Evolutionary conservation across 2,888 invertebrate species (phyloP), one percentile per base, ranked within the genome.

Genomic region (Crematogaster levior): DNA sequence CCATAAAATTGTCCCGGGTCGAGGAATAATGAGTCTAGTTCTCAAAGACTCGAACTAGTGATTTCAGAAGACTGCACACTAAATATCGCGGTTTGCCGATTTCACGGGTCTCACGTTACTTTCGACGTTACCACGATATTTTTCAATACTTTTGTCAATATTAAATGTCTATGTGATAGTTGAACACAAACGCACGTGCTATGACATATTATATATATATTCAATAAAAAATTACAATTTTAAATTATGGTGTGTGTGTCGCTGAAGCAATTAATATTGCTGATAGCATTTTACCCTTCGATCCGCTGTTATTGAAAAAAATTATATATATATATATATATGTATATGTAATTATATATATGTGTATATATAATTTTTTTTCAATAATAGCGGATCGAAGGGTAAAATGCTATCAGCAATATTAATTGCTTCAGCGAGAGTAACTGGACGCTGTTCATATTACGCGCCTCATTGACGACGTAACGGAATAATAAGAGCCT

Each of bases 401-500:
- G 18, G 40, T 27, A 30, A 53, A 53, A 4, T 10, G 27, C 12
- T 48, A 65, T 75, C 37, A 21, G n/a, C n/a, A 24, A 37, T 75
- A 66, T 77, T 70, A 77, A 77, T 77, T 70, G 24, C 40, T 30
- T 53, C 27, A 27, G 70, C 53, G 34, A 5, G 30, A 61, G 34
- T 74, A 65, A 61, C 56, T 34, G 43, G 24, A 79, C 53, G 77
- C 56, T 77, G 70, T 77, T 70, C 77, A 24, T 34, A 70, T 77
- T 77, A 77, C 43, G 77, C 77, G 56, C 21, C 70, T 79, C 53
- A 70, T 70, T 70, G 70, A 43, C 70, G 43, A 34, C 21, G 56
- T 77, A 79, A 79, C 70, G 77, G 77, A 70, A 79, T 56, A 56
- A 79, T 66, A 53, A 68, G 12, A 68, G 53, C 18, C 18, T 68